Base-by-base conservation (phyloP, 2,113 vertebrate genomes). In the Bufo bufo region DNA sequence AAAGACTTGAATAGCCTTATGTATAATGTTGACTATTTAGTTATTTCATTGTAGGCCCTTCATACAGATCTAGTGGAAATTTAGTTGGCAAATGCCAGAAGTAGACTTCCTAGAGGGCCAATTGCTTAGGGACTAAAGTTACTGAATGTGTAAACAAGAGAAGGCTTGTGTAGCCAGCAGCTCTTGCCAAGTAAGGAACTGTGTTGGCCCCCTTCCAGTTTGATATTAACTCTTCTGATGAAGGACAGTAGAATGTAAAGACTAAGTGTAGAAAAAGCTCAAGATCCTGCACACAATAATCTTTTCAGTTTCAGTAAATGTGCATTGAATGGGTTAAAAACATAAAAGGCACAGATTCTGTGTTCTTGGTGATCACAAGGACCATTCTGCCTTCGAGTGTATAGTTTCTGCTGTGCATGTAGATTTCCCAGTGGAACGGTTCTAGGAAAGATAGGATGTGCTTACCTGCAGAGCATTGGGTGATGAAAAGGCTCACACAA, bases 111-210 rank as follows among this genome's bases (percentile, higher is more conserved):
- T 82, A 87, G 66, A 82, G 77, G 78, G 77, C 74, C 86, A 81
- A 82, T 82, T 81, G 86, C 54, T 43, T 19, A 74, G 58, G 77
- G 78, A 54, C 65, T 87, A 87, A 83, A 74, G 82, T 49, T 84
- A 88, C 59, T 84, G 87, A 56, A 77, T 69, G 78, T 66, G 87
- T 88, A 88, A 88, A 88, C 82, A 88, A 88, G 82, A 84, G 81
- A 77, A 49, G 33, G 78, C 71, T 88, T 88, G 82, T 88, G 72
- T 74, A 61, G 72, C 47, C 81, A 84, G 74, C 11, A 65, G 50
- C 16, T 16, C 58, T 45, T 88, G 87, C 87, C 87, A 88, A 69
- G 72, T 84, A 69, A 84, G 61, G 49, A 88, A n/a, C n/a, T 33
- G 8, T 4, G 49, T 84, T 88, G 58, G 81, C 82, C 65, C 82